These are phyloP conservation scores for Schizothorax lantsangensis DNA, from an alignment of 2,797 vertebrate species.

Conservation along the genomic window DNA sequence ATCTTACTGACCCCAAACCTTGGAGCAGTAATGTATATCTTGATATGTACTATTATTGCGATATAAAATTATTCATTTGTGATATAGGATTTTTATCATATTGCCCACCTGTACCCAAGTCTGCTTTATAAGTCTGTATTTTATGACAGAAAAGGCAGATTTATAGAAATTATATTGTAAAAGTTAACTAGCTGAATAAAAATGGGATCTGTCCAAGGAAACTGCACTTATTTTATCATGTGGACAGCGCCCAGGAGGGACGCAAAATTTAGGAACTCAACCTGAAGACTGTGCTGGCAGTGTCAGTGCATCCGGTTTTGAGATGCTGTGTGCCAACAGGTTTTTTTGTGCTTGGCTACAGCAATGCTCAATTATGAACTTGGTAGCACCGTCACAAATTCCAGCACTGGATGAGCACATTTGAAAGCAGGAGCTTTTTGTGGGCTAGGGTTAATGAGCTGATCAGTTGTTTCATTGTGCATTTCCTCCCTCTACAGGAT, in stretches of 20 bases:
- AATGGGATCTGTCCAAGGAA: constrained; percentile 10
- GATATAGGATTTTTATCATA: neutral
- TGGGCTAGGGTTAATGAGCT: constrained; percentile 54
- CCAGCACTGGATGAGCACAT: constrained; percentile 7
- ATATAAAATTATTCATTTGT: neutral
- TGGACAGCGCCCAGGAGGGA: neutral
- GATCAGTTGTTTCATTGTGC: constrained; percentile 47
- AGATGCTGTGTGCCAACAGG: constrained; percentile 20
- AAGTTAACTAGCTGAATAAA: constrained; percentile 35
- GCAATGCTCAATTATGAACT: constrained; percentile 16
- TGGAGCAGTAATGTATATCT: neutral
- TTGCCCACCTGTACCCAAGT: neutral
- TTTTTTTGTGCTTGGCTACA: constrained; percentile 20
- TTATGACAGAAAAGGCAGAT: constrained; percentile 42
- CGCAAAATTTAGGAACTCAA: constrained; percentile 32
- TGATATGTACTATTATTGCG: neutral
- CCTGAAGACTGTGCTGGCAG: constrained; percentile 21
- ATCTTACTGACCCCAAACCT: neutral
- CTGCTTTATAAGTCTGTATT: constrained; percentile 33
- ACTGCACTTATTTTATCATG: constrained; percentile 16
- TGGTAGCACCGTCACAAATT: constrained; percentile 25
- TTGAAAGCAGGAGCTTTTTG: constrained; percentile 17
- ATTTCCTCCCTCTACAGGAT: constrained; percentile 48
- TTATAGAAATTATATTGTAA: constrained; percentile 26
- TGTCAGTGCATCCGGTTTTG: neutral